Evolutionary conservation across 2,797 vertebrate species (phyloP), one percentile per base, ranked within the genome.

Genomic region (Poecilia gillii): DNA sequence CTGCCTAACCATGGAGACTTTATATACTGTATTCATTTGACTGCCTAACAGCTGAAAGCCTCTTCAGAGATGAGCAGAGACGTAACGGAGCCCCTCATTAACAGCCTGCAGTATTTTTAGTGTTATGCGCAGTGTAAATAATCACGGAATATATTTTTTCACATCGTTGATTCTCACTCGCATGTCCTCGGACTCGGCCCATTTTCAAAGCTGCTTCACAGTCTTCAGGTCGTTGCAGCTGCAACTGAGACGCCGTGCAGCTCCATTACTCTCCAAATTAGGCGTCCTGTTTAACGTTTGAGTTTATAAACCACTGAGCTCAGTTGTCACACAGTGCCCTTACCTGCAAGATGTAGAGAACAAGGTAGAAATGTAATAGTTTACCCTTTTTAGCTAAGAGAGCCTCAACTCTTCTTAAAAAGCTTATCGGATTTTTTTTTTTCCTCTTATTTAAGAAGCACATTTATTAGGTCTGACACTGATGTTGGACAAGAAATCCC

Each of bases 301-400:
- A 92, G 95, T 95, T 70, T 95, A 88, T 94, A 91, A 94, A 88
- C 91, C 93, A 94, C 92, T 95, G 85, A 94, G 78, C 86, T 93
- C 87, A 85, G 85, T 85, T 81, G 88, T 87, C 80, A 76, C 81
- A 81, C 74, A 1, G 16, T 80, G 76, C 49, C 12, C 74, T 84
- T 78, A 82, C 73, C 36, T 74, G 41, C 36, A 25, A 73, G 1
- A 76, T 72, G 75, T 41, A 75, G 84, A 85, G 78, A 79, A 79
- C 73, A 81, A 83, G 72, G 79, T 41, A 41, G 20, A 45, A 70
- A 68, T 14, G 13, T 8, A 51, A 51, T 28, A 12, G 12, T 59
- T 28, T 59, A 66, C 1, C 6, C 7, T 23, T 23, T 51, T 3
- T 9, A 16, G n/a, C 13, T 31, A 59, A 59, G n/a, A 59, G 1